A percentile compares a stretch with the other conserved stretches of the same genome.
phyloP scores from a whole-genome alignment of 2,797 vertebrate genomes.

The Tenualosa thibaudeaui region DNA sequence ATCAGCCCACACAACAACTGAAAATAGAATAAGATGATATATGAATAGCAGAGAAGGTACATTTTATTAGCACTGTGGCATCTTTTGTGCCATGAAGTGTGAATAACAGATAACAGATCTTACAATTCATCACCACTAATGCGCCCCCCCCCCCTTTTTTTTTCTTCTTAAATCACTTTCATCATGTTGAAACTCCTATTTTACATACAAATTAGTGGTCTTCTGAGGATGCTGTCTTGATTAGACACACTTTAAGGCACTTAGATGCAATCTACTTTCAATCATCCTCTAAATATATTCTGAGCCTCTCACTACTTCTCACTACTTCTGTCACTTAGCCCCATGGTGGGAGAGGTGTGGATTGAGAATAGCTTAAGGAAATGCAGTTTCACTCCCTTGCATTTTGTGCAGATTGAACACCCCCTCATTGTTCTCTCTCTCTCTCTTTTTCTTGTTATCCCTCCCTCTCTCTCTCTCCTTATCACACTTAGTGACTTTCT shows the following conservation, averaged over 20 bases:
- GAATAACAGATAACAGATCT: neutral
- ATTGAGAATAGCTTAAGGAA: neutral
- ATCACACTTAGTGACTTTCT: neutral
- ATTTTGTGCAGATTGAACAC: neutral
- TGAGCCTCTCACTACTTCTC: neutral
- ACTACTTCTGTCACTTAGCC: neutral
- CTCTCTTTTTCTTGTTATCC: neutral
- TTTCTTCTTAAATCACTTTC: neutral
- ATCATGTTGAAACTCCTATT: neutral
- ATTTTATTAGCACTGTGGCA: neutral
- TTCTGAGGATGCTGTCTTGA: conserved; percentile 1
- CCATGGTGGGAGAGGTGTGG: neutral
- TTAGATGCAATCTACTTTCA: neutral
- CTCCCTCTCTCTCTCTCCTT: neutral
- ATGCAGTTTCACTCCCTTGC: neutral
- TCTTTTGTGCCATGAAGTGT: neutral
- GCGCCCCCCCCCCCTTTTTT: no score
- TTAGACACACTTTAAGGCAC: neutral
- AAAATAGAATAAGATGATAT: neutral
- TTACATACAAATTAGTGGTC: neutral
- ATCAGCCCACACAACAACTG: neutral
- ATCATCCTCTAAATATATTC: neutral
- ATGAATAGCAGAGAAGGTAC: neutral
- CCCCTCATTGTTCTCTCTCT: neutral
- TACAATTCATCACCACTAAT: neutral